Conservation (phyloP, 2,888 invertebrate species). For the Ceraclea dissimilis region DNA sequence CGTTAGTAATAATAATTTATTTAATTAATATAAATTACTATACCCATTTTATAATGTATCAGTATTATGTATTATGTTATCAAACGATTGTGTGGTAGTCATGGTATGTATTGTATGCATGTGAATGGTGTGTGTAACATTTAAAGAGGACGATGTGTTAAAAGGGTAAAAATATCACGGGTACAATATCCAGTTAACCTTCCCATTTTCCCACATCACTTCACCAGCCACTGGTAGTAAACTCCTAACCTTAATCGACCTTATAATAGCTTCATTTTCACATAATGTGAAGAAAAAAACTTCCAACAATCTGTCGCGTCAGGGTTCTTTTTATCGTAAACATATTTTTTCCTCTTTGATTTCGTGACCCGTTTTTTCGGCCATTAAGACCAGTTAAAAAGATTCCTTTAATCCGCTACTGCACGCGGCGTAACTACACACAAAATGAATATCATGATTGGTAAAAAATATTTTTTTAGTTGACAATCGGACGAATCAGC, state of each 20-base stretch:
- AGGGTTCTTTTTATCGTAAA: constrained; percentile 2
- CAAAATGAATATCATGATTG: too few relatives aligned
- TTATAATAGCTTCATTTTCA: constrained; percentile 1
- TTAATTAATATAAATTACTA: too few relatives aligned
- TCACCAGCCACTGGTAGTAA: constrained; percentile 1
- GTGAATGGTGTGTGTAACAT: neutral
- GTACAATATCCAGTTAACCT: neutral
- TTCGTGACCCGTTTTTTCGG: neutral
- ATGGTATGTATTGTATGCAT: too few relatives aligned
- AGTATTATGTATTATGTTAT: too few relatives aligned
- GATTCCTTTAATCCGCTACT: too few relatives aligned
- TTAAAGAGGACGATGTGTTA: neutral
- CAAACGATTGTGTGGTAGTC: too few relatives aligned
- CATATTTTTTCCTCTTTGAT: neutral
- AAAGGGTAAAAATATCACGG: neutral
- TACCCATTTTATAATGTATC: too few relatives aligned
- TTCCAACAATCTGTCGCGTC: constrained; percentile 1
- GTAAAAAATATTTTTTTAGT: too few relatives aligned
- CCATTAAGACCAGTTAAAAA: too few relatives aligned
- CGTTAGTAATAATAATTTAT: too few relatives aligned
- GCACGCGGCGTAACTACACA: too few relatives aligned
- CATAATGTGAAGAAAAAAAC: neutral
- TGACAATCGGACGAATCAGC: too few relatives aligned
- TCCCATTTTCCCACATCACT: constrained; percentile 1
- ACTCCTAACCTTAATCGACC: constrained; percentile 1